Conservation (phyloP, 2,113 vertebrate genomes). For the Colius striatus region DNA sequence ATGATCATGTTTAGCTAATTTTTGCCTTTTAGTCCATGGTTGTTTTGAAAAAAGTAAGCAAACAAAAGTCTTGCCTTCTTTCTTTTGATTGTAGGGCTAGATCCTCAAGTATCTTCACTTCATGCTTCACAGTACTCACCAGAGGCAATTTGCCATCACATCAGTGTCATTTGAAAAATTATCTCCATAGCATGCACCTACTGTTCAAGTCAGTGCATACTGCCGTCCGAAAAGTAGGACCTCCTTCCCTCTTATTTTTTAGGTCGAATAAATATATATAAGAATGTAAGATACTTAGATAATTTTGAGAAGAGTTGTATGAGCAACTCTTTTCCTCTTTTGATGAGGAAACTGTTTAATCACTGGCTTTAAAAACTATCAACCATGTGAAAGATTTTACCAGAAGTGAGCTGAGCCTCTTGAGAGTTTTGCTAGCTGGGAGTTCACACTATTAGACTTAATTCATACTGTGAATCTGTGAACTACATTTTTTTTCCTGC, state of each 20-base stretch:
- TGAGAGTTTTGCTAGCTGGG: not conserved
- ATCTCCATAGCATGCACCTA: fast-evolving
- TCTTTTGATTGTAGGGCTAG: not conserved
- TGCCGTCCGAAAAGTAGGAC: fast-evolving
- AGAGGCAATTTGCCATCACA: not conserved
- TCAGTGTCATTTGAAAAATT: not conserved
- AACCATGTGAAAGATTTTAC: not conserved
- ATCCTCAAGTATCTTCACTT: not conserved
- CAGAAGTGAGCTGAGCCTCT: not conserved
- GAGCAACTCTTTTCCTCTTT: no score
- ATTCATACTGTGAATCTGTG: not conserved
- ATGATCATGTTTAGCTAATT: fast-evolving
- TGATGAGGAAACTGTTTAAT: not conserved
- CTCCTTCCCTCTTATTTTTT: not conserved
- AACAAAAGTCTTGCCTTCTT: not conserved
- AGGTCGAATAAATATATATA: not conserved
- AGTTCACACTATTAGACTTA: not conserved
- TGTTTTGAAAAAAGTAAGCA: not conserved
- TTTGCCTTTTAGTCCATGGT: not conserved
- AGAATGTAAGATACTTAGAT: not conserved
- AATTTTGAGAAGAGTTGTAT: not conserved
- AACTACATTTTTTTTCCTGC: not conserved
- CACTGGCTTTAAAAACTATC: not conserved
- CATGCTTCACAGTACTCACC: not conserved
- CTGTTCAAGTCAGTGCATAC: not conserved